Base-by-base conservation (phyloP, 53 echinoderm and acorn worm genomes). In the Echinometra lucunter region DNA sequence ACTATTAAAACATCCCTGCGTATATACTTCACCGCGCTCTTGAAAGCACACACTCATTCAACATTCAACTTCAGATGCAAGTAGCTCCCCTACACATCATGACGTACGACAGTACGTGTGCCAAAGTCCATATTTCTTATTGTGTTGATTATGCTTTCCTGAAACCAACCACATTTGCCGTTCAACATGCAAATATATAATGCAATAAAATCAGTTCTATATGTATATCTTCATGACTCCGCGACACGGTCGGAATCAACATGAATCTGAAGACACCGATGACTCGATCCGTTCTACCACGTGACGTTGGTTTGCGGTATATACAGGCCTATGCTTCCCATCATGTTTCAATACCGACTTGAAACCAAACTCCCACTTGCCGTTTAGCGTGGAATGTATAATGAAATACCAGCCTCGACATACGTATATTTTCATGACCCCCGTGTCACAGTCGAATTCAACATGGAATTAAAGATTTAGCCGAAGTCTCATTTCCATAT, bases 401-500 rank as follows among this genome's bases (percentile, higher is more conserved):
- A 27, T 66, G 75, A 34, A 75, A n/a, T 34, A 13, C 35, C 34
- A 34, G 11, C 75, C 34, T 15, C 37, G 40, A 23, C 44, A 42
- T 32, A 69, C 13, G 53, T 53, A 53, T 81, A 81, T 44, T 40
- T 81, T 44, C 19, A 40, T 44, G 81, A 85, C n/a, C 85, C 13
- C 85, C 27, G 21, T 78, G 21, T 19, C 38, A 18, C 28, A 38
- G 49, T 85, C 28, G 49, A 7, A 23, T 85, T 49, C 85, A 13
- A 49, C 49, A 49, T 49, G 49, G 28, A 49, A 85, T 85, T 85
- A 85, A 85, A 85, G 27, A 49, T 85, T 49, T 85, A 85, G 4
- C 47, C 30, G 47, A 45, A 45, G 10, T 85, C 85, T 85, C 27
- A 85, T 85, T 85, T 85, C 45, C 85, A 85, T 85, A 49, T 85